Evolutionary conservation across 1,140 invertebrate species (phyloP), one percentile per base, ranked within the genome.

Genomic region (Drosophila nikananu): DNA sequence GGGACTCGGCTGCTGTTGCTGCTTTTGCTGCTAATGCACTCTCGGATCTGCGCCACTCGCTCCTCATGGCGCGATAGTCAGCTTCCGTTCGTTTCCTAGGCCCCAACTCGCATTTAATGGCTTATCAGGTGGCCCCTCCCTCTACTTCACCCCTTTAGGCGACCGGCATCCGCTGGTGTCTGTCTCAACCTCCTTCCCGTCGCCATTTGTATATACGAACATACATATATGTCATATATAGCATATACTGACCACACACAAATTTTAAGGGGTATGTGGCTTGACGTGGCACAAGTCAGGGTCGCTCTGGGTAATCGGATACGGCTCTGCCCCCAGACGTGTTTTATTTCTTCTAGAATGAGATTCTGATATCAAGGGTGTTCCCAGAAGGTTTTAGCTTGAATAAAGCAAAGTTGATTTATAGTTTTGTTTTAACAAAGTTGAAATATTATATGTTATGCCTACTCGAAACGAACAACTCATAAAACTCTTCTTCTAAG

Each of bases 241-340:
- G 35, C 15, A 41, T 21, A 41, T 37, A 74, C 44, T 61, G 71
- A 71, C 67, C 70, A 61, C 68, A 73, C 66, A 68, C 63, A 64
- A 46, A 25, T 30, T 32, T 46, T 21, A 25, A 15, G 12, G 52
- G 17, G 32, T 23, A 19, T 15, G 13, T 30, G 68, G 64, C 65
- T 27, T 73, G 67, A 73, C 67, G 70, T 73, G 71, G 71, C 71
- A 73, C 71, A 73, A 73, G 71, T 73, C 71, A 73, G 68, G 44
- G 71, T 73, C 71, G 54, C 42, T 41, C 42, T 25, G 55, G 37
- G 70, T 73, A 73, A 73, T 73, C 71, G 46, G 71, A 73, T 73
- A 73, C 55, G 35, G 25, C 23, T 25, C 15, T 41, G 52, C 35
- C 49, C 37, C 35, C 42, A 71, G 42, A 72, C 67, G 12, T 25